phyloP scores from a whole-genome alignment of 2,888 invertebrate species.

The Lycaena phlaeas region DNA sequence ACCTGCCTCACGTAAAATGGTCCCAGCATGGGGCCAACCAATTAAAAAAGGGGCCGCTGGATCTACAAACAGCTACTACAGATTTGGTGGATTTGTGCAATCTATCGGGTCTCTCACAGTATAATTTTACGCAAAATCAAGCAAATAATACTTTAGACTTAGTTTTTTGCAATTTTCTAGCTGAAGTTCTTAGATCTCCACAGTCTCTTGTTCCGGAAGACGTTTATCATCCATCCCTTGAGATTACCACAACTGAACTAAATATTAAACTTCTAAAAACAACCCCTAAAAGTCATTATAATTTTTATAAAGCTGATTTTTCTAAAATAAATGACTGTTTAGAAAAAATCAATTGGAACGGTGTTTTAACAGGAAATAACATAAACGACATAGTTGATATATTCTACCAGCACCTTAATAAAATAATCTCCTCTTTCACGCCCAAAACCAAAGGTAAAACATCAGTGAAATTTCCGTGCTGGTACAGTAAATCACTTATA shows the following conservation, averaged over 20 bases:
- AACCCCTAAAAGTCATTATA: constrained; percentile 3
- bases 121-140: background rate
- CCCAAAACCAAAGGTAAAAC: background rate
- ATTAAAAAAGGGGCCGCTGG: background rate
- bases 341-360: constrained; percentile 5
- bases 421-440: background rate
- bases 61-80: background rate
- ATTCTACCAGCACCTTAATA: background rate
- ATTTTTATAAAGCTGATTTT: constrained; percentile 9
- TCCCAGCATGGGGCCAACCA: background rate
- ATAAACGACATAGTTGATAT: background rate
- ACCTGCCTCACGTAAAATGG: background rate
- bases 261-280: background rate
- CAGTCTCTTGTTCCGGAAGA: background rate
- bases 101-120: background rate
- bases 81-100: background rate
- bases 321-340: constrained; percentile 6
- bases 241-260: constrained; percentile 4
- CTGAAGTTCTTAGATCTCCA: background rate
- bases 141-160: background rate
- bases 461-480: background rate
- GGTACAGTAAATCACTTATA: constrained; percentile 8
- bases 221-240: constrained; percentile 9
- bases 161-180: background rate
- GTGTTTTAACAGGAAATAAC: background rate